Evolutionary conservation across 2,797 vertebrate genomes (phyloP).

Genomic region (Amazonetta brasiliensis): DNA sequence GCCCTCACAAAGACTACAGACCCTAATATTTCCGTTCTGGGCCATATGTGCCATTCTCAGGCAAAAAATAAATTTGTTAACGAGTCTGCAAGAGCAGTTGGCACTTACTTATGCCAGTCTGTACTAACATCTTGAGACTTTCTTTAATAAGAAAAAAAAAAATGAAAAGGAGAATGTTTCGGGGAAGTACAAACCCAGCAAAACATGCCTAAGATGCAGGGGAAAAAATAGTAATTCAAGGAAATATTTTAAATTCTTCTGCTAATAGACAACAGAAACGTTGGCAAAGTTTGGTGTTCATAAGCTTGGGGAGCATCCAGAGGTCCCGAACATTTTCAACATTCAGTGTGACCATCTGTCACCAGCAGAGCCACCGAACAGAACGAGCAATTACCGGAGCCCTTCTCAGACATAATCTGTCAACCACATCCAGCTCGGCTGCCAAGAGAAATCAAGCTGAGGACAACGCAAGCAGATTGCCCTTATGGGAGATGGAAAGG

Average conservation of each 20-base stretch:
- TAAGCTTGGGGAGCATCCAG: slow-evolving; percentile 42
- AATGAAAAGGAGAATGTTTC: neutral
- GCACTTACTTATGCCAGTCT: slow-evolving; percentile 77
- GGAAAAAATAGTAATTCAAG: neutral
- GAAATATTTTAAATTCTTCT: slow-evolving; percentile 58
- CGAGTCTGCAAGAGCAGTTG: slow-evolving; percentile 78
- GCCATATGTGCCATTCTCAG: slow-evolving; percentile 79
- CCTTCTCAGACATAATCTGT: slow-evolving; percentile 78
- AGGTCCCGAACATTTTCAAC: slow-evolving; percentile 73
- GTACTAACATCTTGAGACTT: slow-evolving; percentile 79
- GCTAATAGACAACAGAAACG: slow-evolving; percentile 65
- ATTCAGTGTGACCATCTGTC: slow-evolving; percentile 81
- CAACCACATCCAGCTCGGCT: slow-evolving; percentile 60
- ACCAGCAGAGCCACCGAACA: slow-evolving; percentile 59
- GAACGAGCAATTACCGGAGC: slow-evolving; percentile 78
- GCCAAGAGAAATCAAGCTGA: slow-evolving; percentile 73
- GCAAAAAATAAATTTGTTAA: slow-evolving; percentile 80
- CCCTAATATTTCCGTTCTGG: slow-evolving; percentile 77
- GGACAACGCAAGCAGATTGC: slow-evolving; percentile 42
- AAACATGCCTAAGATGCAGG: neutral
- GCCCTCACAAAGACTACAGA: slow-evolving; percentile 73
- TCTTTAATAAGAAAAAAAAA: slow-evolving; percentile 52
- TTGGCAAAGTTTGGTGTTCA: slow-evolving; percentile 63
- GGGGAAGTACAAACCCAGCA: slow-evolving; percentile 1
- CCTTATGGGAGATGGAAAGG: slow-evolving; percentile 29